Percentiles rank a stretch among this genome's conserved stretches.
phyloP scores from a whole-genome alignment of 1,140 invertebrate genomes.

The Atta cephalotes region DNA sequence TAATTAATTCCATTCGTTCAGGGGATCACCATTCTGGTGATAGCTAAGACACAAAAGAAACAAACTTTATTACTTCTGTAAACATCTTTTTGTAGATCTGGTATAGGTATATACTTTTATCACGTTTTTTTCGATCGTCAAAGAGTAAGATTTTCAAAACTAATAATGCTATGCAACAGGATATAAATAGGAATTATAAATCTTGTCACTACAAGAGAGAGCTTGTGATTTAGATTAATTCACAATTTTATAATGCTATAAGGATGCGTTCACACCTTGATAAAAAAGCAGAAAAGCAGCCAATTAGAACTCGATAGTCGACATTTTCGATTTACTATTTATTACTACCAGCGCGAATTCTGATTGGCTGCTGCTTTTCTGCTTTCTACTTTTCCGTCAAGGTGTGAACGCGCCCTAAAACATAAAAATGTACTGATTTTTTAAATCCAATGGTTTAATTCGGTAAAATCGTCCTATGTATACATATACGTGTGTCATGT shows the following conservation, averaged over 20 bases:
- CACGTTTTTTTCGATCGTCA: background rate
- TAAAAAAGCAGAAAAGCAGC: too few relatives aligned
- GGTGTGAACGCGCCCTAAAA: too few relatives aligned
- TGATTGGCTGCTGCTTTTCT: too few relatives aligned
- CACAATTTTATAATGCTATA: background rate
- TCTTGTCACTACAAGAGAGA: background rate
- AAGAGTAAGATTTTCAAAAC: background rate
- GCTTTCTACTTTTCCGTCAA: too few relatives aligned
- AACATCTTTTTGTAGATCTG: conserved; percentile 22
- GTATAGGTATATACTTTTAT: background rate
- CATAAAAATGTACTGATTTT: too few relatives aligned
- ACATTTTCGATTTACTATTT: too few relatives aligned
- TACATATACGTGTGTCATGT: background rate
- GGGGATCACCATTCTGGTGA: background rate
- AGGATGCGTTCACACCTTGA: background rate
- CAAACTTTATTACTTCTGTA: conserved; percentile 67
- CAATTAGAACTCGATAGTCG: too few relatives aligned
- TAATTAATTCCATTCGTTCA: conserved; percentile 2
- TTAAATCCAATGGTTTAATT: too few relatives aligned
- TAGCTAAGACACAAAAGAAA: background rate
- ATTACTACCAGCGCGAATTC: too few relatives aligned
- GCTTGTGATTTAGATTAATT: background rate
- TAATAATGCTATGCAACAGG: background rate
- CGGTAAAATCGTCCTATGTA: background rate
- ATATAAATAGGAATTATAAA: background rate